Percentiles rank a stretch among this genome's conserved stretches.
These are phyloP conservation scores for Elgaria multicarinata DNA, from an alignment of 2,113 vertebrate genomes.

Conservation along the genomic window DNA sequence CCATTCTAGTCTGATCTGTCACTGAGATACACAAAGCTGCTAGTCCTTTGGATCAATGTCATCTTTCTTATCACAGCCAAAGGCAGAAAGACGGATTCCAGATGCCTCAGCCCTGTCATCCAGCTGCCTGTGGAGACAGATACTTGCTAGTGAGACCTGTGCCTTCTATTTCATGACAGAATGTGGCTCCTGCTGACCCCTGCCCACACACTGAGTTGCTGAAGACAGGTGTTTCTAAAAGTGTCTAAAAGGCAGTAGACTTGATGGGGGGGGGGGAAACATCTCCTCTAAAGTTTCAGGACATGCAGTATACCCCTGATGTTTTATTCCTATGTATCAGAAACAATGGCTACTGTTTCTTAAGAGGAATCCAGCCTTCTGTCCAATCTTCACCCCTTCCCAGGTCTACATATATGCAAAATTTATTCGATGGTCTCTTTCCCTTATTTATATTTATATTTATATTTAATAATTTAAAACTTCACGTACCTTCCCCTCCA, in stretches of 20 bases:
- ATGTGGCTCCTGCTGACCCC: not conserved
- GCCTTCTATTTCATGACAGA: too few relatives aligned
- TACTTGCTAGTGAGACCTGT: not conserved
- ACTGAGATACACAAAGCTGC: slow-evolving; percentile 15
- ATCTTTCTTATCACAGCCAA: slow-evolving; percentile 33
- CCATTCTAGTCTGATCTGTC: not conserved
- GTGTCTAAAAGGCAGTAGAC: not conserved
- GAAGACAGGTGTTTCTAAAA: not conserved
- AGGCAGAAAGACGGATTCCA: slow-evolving; percentile 44
- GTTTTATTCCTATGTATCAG: slow-evolving; percentile 28
- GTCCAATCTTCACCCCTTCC: slow-evolving; percentile 46
- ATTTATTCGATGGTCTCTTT: slow-evolving; percentile 76
- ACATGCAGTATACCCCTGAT: slow-evolving; percentile 49
- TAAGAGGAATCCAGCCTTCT: slow-evolving; percentile 60
- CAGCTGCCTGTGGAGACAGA: not conserved
- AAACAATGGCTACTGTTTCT: slow-evolving; percentile 52
- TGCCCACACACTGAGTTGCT: not conserved
- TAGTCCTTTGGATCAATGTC: slow-evolving; percentile 13
- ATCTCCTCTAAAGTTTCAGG: not conserved
- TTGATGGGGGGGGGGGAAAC: not conserved
- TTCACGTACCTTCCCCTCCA: slow-evolving; percentile 53
- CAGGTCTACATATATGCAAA: slow-evolving; percentile 69
- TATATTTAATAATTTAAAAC: slow-evolving; percentile 85
- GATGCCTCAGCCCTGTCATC: slow-evolving; percentile 34
- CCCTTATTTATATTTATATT: slow-evolving; percentile 84